Percentiles rank a stretch among this genome's conserved stretches.
Evolutionary conservation across 2,797 vertebrate species (phyloP).

Genomic region (Phyllotis vaccarum): DNA sequence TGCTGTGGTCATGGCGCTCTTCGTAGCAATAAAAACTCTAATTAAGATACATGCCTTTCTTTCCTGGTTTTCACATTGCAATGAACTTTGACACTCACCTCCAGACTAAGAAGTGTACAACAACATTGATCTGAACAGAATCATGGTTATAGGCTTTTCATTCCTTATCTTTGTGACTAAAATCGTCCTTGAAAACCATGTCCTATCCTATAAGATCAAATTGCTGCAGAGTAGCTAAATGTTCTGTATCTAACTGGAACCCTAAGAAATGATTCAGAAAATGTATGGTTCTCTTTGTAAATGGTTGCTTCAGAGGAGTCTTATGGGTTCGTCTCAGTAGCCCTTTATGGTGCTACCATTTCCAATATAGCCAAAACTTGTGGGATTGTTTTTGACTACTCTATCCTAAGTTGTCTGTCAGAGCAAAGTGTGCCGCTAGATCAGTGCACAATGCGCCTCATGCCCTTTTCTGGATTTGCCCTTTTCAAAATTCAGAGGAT

Average conservation of each 20-base stretch:
- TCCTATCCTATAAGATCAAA: background rate
- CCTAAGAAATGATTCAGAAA: background rate
- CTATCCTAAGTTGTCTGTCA: background rate
- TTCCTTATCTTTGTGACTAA: background rate
- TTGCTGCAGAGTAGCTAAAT: background rate
- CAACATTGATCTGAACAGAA: background rate
- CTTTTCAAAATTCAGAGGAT: constrained; percentile 44
- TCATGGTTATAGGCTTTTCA: background rate
- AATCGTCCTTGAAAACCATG: background rate
- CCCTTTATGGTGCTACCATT: background rate
- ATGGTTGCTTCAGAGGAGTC: background rate
- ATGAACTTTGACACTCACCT: background rate
- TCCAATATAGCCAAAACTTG: background rate
- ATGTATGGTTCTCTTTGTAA: background rate
- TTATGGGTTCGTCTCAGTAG: background rate
- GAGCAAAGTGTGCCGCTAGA: background rate
- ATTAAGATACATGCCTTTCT: background rate
- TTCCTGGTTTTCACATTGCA: background rate
- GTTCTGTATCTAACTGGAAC: background rate
- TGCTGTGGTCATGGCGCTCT: background rate
- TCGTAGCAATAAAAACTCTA: too few species aligned
- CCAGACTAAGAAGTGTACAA: background rate
- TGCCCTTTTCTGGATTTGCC: constrained; percentile 43
- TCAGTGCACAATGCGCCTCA: background rate
- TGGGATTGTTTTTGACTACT: background rate